Percentiles rank a stretch among this genome's conserved stretches.
Conservation (phyloP, 2,113 vertebrate species). For the Oncorhynchus keta region DNA sequence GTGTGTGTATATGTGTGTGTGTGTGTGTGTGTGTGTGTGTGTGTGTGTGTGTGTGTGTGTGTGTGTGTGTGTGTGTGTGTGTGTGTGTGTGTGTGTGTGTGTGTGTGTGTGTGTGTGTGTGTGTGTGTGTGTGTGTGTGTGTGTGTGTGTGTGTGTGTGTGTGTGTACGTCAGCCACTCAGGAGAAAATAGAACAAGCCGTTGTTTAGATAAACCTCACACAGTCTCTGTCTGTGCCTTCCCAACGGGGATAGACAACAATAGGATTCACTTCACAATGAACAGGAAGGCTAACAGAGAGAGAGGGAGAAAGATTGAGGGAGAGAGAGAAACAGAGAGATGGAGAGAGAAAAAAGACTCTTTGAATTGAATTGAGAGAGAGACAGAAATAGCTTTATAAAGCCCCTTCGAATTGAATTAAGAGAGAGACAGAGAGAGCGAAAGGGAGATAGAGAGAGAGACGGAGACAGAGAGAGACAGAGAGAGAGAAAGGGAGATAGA, state of each 20-base stretch:
- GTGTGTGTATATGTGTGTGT: no score
- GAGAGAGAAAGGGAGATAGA: no score
- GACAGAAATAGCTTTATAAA: not conserved
- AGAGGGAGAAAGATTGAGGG: not conserved
- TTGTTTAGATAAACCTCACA: slow-evolving; percentile 12
- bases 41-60: not conserved
- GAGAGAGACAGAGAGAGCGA: no score
- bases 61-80: fast-evolving
- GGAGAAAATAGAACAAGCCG: not conserved
- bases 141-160: no score
- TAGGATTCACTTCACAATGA: not conserved
- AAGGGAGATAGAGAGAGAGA: no score
- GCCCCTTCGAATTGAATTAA: no score
- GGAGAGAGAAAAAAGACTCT: not conserved
- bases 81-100: not conserved
- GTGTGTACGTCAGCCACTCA: not conserved
- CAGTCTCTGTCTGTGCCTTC: not conserved
- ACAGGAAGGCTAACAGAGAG: not conserved
- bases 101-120: not conserved
- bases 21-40: no score
- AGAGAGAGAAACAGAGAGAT: not conserved
- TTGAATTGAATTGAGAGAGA: no score
- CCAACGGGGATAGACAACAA: slow-evolving; percentile 1
- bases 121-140: not conserved
- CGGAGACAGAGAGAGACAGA: no score